phyloP scores from a whole-genome alignment of 2,888 invertebrate species.

The Ethmia dodecea region DNA sequence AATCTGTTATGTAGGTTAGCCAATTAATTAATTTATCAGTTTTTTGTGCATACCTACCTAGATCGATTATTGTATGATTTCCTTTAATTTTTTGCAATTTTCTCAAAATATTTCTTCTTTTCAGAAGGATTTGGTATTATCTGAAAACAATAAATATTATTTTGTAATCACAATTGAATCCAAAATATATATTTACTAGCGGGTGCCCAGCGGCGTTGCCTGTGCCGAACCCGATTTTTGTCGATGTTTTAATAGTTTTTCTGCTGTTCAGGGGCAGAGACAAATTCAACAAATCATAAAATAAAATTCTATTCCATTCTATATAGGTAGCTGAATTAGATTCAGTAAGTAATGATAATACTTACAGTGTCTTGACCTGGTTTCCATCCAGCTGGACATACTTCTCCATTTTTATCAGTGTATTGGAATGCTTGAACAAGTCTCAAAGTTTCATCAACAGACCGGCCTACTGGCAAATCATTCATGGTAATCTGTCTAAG shows the following conservation, averaged over 20 bases:
- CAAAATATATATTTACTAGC: too few species aligned
- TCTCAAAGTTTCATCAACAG: conserved; percentile 95
- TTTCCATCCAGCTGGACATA: conserved; percentile 97
- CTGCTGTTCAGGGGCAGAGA: too few species aligned
- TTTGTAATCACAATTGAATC: too few species aligned
- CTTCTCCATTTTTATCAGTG: conserved; percentile 94
- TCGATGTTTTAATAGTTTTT: too few species aligned
- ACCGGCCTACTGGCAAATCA: conserved; percentile 94
- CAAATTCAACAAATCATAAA: too few species aligned
- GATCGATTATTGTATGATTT: too few species aligned
- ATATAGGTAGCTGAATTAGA: neutral
- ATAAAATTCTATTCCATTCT: too few species aligned
- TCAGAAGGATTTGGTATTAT: conserved; percentile 89
- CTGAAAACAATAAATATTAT: conserved; percentile 66
- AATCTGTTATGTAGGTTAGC: too few species aligned
- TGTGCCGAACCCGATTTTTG: too few species aligned
- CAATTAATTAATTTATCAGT: too few species aligned
- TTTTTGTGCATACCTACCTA: too few species aligned
- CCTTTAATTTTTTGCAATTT: conserved; percentile 71
- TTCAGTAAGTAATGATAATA: neutral
- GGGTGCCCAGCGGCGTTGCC: too few species aligned
- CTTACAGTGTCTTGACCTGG: conserved; percentile 94
- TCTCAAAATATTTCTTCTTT: conserved; percentile 89
- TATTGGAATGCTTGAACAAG: conserved; percentile 97
- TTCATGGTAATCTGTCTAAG: conserved; percentile 97